phyloP scores from a whole-genome alignment of 2,888 invertebrate species.

The Nomada fabriciana region DNA sequence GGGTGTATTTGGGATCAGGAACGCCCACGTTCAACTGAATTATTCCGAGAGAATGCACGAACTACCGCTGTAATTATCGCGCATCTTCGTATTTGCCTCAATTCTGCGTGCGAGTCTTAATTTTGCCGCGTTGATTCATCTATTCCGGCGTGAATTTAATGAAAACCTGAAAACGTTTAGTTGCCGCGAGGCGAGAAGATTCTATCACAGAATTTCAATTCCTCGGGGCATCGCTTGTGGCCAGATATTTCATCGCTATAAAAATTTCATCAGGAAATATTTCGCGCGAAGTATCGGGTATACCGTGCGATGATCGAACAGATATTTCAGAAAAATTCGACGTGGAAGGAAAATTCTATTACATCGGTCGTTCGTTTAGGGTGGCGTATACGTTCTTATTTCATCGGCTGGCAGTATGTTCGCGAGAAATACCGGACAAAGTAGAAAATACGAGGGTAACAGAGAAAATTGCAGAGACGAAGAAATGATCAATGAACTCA shows the following conservation, averaged over 20 bases:
- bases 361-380: constrained; percentile 20
- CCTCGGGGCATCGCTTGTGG: no score
- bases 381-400: constrained; percentile 12
- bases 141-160: no score
- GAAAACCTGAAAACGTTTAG: neutral
- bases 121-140: neutral
- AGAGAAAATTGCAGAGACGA: neutral
- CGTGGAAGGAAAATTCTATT: constrained; percentile 29
- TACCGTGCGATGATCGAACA: neutral
- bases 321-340: constrained; percentile 21
- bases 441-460: constrained; percentile 9
- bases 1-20: neutral
- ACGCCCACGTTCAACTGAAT: constrained; percentile 6
- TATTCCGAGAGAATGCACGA: neutral
- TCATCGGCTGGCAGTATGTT: neutral
- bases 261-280: constrained; percentile 9
- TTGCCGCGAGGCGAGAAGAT: neutral
- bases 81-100: neutral
- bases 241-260: neutral
- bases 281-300: constrained; percentile 1
- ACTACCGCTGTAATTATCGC: neutral
- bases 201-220: neutral
- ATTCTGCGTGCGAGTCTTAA: neutral
- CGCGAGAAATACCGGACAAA: constrained; percentile 24
- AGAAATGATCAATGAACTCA: neutral